Evolutionary conservation across 2,113 vertebrate species (phyloP).

Genomic region (Stomatorhinus ivindoensis): DNA sequence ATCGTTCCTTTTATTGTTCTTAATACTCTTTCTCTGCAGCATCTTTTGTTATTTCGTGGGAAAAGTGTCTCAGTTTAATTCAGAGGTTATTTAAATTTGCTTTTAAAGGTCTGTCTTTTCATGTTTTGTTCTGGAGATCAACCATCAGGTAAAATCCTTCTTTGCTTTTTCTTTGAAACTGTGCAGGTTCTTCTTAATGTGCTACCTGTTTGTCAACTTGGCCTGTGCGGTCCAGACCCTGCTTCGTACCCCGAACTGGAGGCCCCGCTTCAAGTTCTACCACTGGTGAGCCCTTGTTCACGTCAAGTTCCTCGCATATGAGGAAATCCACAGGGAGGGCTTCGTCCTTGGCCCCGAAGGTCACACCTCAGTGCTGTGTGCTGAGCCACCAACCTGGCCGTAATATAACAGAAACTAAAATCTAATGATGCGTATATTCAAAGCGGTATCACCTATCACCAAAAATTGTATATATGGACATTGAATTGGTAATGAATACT

Average conservation of each 20-base stretch:
- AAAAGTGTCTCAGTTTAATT: not conserved
- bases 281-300: slow-evolving; percentile 57
- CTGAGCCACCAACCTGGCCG: not conserved
- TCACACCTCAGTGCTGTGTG: not conserved
- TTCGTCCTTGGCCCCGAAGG: not conserved
- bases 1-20: not conserved
- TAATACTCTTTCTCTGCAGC: not conserved
- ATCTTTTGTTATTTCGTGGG: not conserved
- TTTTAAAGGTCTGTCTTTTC: not conserved
- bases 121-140: not conserved
- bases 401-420: not conserved
- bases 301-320: not conserved
- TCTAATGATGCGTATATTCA: not conserved
- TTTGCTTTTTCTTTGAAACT: not conserved
- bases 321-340: not conserved
- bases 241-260: slow-evolving; percentile 89
- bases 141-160: not conserved
- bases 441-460: not conserved
- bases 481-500: not conserved
- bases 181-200: slow-evolving; percentile 94
- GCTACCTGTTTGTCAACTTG: slow-evolving; percentile 93
- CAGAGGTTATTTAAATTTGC: not conserved
- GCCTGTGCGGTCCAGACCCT: slow-evolving; percentile 90
- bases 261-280: slow-evolving; percentile 72
- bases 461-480: not conserved